Conservation (phyloP, 2,797 vertebrate genomes). For the Sciurus vulgaris region DNA sequence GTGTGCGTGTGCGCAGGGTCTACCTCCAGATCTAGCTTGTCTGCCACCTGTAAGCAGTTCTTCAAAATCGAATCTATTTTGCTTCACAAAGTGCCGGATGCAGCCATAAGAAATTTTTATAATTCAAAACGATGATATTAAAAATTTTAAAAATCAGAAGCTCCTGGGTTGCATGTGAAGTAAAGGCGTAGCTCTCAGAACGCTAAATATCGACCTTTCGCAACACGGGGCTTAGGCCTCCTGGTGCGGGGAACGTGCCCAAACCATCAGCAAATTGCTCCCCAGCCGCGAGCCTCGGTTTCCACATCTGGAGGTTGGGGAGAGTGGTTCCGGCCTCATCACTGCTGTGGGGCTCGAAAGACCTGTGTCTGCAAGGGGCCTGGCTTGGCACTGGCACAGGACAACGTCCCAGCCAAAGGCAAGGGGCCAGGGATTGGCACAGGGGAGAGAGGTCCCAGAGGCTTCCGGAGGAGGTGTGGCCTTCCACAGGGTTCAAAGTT, state of each 20-base stretch:
- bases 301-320: not conserved
- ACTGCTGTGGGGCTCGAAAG: not conserved
- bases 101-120: not conserved
- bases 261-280: not conserved
- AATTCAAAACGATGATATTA: not conserved
- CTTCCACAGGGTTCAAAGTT: not conserved
- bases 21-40: not conserved
- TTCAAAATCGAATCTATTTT: not conserved
- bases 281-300: not conserved
- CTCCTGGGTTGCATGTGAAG: not conserved
- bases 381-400: not conserved
- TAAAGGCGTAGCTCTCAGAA: not conserved
- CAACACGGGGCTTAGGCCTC: not conserved
- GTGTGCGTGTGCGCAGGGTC: fast-evolving
- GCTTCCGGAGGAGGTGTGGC: not conserved
- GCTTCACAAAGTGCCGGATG: not conserved
- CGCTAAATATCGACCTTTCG: not conserved
- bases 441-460: not conserved
- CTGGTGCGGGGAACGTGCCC: not conserved
- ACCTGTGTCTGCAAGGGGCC: not conserved
- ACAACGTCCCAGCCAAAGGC: not conserved
- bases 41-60: not conserved
- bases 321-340: not conserved
- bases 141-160: not conserved
- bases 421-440: not conserved